Base-by-base conservation (phyloP, 64 coral and sea anemone genomes). In the Trachythela sp. region DNA sequence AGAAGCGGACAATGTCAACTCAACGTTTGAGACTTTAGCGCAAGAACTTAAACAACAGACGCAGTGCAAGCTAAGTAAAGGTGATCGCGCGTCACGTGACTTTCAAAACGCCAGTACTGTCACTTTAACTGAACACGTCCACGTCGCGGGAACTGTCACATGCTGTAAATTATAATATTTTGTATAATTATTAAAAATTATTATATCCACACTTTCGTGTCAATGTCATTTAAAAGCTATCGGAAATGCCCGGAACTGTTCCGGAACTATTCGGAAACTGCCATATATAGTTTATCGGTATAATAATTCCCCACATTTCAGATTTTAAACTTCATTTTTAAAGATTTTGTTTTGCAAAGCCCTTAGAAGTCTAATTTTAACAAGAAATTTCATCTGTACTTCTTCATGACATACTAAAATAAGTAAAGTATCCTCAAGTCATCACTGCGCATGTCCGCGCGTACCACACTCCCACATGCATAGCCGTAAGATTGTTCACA, bases 1-100 rank as follows among this genome's bases (percentile, higher is more conserved):
- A 59, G 94, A 94, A 91, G 96, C 94, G 56, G 93, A 99, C 39
- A 99, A 99, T 84, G 90, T 99, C 26, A 94, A 99, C 51, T 91
- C 91, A 77, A 42, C 94, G 20, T 94, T 99, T 83, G 92, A 94
- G 9, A 94, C 92, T 51, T 67, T 99, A 50, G 93, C 96, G 51
- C 93, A 99, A 71, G 93, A 99, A 49, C 84, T 99, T 84, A 87
- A 93, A 83, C 93, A 99, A 72, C 94, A 93, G 56, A 89, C 93
- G 6, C 94, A 91, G 48, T 94, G 80, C 71, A 94, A 90, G 72
- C 37, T 75, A 10, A 30, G 33, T 39, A 80, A 80, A 80, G 56
- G 56, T 27, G 56, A 64, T 64, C 56, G 56, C 4, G 2, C 33
- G 9, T 80, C 75, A 2, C 20, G 33, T 8, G 75, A 80, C 2